Percentiles rank a stretch among this genome's conserved stretches.
Conservation (phyloP, 2,888 invertebrate species). For the Mesorhabditis spiculigera region DNA sequence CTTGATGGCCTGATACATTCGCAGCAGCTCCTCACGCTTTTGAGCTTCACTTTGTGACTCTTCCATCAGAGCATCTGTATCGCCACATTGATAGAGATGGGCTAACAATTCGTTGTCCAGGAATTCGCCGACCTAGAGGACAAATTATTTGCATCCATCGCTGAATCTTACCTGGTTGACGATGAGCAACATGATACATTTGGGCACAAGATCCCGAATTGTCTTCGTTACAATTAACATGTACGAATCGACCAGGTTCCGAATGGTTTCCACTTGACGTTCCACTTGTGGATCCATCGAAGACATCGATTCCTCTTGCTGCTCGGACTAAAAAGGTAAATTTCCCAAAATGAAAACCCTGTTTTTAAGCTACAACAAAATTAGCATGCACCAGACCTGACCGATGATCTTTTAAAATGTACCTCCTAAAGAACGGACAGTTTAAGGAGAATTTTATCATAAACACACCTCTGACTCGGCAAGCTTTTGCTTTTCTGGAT, state of each 20-base stretch:
- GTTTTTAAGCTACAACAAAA: not conserved
- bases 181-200: slow-evolving; percentile 96
- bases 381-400: slow-evolving; percentile 13
- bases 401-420: slow-evolving; percentile 13
- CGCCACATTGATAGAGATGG: slow-evolving; percentile 90
- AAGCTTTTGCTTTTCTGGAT: slow-evolving; percentile 77
- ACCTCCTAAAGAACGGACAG: slow-evolving; percentile 18
- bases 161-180: slow-evolving; percentile 74
- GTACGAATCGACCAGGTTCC: slow-evolving; percentile 92
- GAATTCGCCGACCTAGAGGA: slow-evolving; percentile 79
- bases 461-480: not conserved
- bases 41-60: slow-evolving; percentile 94
- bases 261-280: slow-evolving; percentile 97
- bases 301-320: slow-evolving; percentile 39
- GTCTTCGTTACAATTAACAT: slow-evolving; percentile 99
- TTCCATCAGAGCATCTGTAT: slow-evolving; percentile 89
- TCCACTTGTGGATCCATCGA: slow-evolving; percentile 77
- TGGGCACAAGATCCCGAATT: slow-evolving; percentile 94
- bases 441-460: not conserved
- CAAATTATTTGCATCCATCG: not conserved
- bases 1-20: slow-evolving; percentile 99
- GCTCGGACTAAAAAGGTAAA: slow-evolving; percentile 16
- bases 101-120: slow-evolving; percentile 94
- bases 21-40: slow-evolving; percentile 92
- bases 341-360: not conserved